Evolutionary conservation across 2,888 invertebrate genomes (phyloP), one percentile per base, ranked within the genome.

Genomic region (Sesamia inferens): DNA sequence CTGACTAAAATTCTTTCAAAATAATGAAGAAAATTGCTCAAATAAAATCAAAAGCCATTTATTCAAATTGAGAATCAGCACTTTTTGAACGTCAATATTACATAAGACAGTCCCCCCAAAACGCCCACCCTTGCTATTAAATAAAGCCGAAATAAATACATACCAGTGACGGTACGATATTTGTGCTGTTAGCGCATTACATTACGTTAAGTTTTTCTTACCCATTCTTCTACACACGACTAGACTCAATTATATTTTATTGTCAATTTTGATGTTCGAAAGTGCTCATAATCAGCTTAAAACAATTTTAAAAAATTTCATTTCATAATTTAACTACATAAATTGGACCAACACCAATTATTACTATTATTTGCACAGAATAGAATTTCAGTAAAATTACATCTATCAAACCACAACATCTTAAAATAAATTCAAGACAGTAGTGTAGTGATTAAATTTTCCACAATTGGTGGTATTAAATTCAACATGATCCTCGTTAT

Each of bases 381-480:
- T 44, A 42, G 10, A 6, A 47, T 14, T 39, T 39, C 39, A 6
- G 39, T 7, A 39, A 39, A 61, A 19, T 22, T 31, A 1, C 22
- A 64, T 11, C 22, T 14, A 10, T 61, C 59, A 79, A 59, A 48
- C 42, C 22, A 44, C 19, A 16, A 55, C 24, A 72, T 48, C 10
- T 42, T 24, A 13, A 39, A 5, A 51, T 62, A 48, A 44, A 57
- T 19, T 10, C 44, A 51, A n/a, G 13, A 62, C 22, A 19, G 14
- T 11, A n/a, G 16, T 64, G 13, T 11, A n/a, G 16, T 64, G 13
- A 22, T 79, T 58, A 67, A 44, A 71, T 61, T 65, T 61, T 68
- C 64, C 82, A 54, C 77, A 68, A 62, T 77, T 68, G 82, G 78
- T 68, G 82, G 78, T 57, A 62, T 31, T 78, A 57, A 81, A 69